Evolutionary conservation across 2,888 invertebrate genomes (phyloP), one percentile per base, ranked within the genome.

Genomic region (Chrysodeixis includens): DNA sequence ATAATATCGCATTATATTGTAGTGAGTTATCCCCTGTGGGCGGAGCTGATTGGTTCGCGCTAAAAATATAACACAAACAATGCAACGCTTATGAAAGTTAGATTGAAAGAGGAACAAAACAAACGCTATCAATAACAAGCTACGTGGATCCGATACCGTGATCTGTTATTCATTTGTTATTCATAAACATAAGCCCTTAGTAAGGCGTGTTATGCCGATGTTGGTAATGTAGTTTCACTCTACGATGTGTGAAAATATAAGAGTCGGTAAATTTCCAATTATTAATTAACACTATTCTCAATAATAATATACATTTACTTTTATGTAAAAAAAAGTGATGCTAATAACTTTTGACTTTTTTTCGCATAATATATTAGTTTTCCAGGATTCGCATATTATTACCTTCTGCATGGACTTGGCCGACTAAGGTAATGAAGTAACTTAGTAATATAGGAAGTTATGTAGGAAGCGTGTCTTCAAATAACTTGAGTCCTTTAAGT

Each of bases 111-210:
- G 69, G 51, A 77, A 76, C 75, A 70, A 73, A 79, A 72, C 80
- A 77, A 75, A 51, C 52, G 69, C 82, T 70, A 87, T 88, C 81
- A 85, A 87, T 86, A 86, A 83, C 74, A 67, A 66, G 55, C 74
- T 78, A 79, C 83, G 82, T 83, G 83, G 69, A 81, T 83, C 82
- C 54, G 78, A 84, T 83, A 78, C 55, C 26, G 60, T 66, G 56
- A 63, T 58, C 68, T 69, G 71, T 62, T 66, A 60, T 76, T 35
- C 18, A 46, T 46, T 46, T 46, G 46, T 46, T 46, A 46, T 20
- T 74, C 78, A 78, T 76, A 78, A 67, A 78, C 61, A 75, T 54
- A 57, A 55, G 49, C 46, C 46, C 26, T 1, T 22, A 46, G 40
- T 40, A 49, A 51, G 16, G 2, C 9, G 10, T 1, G 18, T 32